Evolutionary conservation across 2,797 vertebrate species (phyloP).

Genomic region (Platalea minor): DNA sequence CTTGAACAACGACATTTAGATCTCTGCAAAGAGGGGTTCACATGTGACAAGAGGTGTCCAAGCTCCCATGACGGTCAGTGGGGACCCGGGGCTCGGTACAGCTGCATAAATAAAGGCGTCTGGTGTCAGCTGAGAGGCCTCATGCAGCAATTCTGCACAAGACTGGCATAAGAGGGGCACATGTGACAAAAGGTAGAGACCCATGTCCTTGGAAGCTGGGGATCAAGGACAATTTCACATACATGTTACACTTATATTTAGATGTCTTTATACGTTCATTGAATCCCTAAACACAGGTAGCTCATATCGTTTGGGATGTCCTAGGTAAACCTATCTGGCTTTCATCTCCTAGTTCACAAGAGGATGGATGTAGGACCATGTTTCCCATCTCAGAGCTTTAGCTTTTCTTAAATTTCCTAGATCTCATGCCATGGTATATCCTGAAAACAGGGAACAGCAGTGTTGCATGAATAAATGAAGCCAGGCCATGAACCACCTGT

Average conservation of each 20-base stretch:
- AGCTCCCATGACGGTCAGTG: rapidly evolving
- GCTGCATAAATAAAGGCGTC: neutral
- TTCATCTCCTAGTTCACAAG: neutral
- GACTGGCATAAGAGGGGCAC: neutral
- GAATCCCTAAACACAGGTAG: neutral
- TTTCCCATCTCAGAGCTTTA: neutral
- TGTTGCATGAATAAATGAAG: neutral
- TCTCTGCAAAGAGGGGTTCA: neutral
- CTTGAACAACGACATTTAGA: neutral
- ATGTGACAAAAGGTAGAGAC: neutral
- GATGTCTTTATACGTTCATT: neutral
- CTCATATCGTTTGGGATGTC: neutral
- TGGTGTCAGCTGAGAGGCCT: neutral
- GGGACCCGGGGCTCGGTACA: neutral
- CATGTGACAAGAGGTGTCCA: neutral
- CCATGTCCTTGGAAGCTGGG: neutral
- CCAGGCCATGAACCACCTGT: neutral
- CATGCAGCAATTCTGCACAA: neutral
- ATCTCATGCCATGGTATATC: neutral
- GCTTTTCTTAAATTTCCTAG: neutral
- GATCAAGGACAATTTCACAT: neutral
- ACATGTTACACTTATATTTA: neutral
- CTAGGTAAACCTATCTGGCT: neutral
- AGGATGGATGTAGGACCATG: neutral
- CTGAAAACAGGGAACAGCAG: neutral